Percentiles rank a stretch among this genome's conserved stretches.
These are phyloP conservation scores for Allygus modestus DNA, from an alignment of 2,888 invertebrate species.

Conservation along the genomic window DNA sequence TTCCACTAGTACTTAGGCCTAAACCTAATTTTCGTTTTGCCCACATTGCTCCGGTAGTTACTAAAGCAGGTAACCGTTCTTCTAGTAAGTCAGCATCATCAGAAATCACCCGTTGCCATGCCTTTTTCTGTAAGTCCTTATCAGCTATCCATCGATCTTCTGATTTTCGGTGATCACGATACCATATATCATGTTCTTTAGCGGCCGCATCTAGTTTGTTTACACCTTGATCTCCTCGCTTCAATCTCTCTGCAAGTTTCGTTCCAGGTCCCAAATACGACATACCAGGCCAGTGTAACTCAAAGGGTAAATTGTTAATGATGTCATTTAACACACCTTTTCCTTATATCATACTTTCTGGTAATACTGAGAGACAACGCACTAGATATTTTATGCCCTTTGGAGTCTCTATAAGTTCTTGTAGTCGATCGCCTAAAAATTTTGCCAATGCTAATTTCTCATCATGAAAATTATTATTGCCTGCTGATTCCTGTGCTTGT, in stretches of 20 bases:
- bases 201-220: constrained; percentile 67
- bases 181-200: constrained; percentile 66
- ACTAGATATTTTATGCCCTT: constrained; percentile 51
- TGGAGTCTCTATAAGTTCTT: no score
- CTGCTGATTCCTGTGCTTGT: no score
- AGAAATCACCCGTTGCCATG: constrained; percentile 63
- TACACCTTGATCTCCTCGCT: no score
- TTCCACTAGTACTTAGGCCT: constrained; percentile 18
- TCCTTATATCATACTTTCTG: constrained; percentile 36
- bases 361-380: constrained; percentile 23
- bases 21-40: constrained; percentile 38
- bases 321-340: constrained; percentile 45
- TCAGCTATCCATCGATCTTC: constrained; percentile 63
- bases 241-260: no score
- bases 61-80: no score
- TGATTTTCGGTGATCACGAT: constrained; percentile 44
- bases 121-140: constrained; percentile 49
- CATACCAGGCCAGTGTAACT: no score
- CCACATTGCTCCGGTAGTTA: constrained; percentile 17
- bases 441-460: no score
- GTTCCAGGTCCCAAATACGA: no score
- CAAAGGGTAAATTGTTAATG: constrained; percentile 60
- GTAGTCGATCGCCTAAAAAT: constrained; percentile 37
- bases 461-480: no score
- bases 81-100: no score